phyloP scores from a whole-genome alignment of 2,888 invertebrate species.

The Nephrotoma appendiculata region DNA sequence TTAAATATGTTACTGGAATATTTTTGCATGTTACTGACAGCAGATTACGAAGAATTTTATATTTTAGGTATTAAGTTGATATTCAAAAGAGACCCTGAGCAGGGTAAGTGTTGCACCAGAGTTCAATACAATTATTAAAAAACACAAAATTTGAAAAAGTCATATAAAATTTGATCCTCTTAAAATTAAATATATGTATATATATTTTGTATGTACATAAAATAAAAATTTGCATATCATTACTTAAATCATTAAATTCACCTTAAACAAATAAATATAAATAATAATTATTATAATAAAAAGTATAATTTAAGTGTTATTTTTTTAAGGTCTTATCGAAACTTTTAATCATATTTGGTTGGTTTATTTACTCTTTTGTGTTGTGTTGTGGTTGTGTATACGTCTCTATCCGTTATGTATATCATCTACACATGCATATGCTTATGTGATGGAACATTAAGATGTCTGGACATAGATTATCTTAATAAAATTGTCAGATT shows the following conservation, averaged over 20 bases:
- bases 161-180: not conserved
- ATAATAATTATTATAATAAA: not conserved
- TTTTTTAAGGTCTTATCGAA: not conserved
- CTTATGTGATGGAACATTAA: not conserved
- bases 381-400: not conserved
- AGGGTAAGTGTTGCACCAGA: not conserved
- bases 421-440: not conserved
- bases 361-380: not conserved
- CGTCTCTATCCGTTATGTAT: too few species aligned
- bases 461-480: not conserved
- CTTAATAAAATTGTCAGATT: not conserved
- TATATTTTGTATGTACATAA: not conserved
- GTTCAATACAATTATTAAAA: not conserved
- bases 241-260: not conserved
- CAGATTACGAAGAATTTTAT: not conserved
- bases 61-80: not conserved
- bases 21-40: not conserved
- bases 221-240: not conserved
- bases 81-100: not conserved
- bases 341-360: not conserved
- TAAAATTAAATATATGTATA: not conserved
- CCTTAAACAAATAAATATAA: not conserved
- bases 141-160: not conserved
- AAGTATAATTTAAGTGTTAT: not conserved
- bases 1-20: not conserved